Evolutionary conservation across 2,888 invertebrate species (phyloP), one percentile per base, ranked within the genome.

Genomic region (Ennomos quercinarius): DNA sequence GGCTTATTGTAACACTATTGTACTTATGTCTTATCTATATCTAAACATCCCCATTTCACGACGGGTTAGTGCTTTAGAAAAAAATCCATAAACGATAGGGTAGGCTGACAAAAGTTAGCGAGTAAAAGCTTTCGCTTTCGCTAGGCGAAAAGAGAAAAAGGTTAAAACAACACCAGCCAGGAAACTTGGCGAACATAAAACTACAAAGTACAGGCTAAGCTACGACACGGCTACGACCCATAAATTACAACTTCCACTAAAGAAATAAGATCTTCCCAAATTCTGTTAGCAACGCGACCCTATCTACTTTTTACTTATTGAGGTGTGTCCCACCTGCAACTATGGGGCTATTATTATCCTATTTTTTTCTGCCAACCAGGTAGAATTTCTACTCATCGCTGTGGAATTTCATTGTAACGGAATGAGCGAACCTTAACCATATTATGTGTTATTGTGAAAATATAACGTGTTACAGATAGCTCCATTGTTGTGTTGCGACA

Each of bases 341-440:
- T 56, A 59, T 56, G 13, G 60, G 60, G 45, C 42, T 49, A 48
- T 57, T 44, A 52, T 53, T 57, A 59, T 43, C 41, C 36, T 52
- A 40, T 67, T 66, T 63, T 62, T 12, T 13, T 37, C 41, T 40
- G 44, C 11, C 52, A 9, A 10, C 50, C 72, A 71, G 72, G 72
- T 72, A 72, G 64, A 61, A 63, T 51, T 63, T 60, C 63, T 61
- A 44, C 47, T 43, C 45, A 43, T 47, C 48, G 35, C 48, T 56
- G 43, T 35, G 43, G 41, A 46, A 55, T 60, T 51, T 50, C 43
- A 41, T 61, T 60, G 60, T 50, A 43, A 53, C 43, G 42, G 39
- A 12, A 49, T 47, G 13, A 43, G 17, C 34, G 9, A 43, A 40
- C 44, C 27, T 27, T 27, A 27, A 27, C 27, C 5, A 27, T 27